These are phyloP conservation scores for Drosophila pallidifrons DNA, from an alignment of 1,140 invertebrate genomes.

Conservation along the genomic window DNA sequence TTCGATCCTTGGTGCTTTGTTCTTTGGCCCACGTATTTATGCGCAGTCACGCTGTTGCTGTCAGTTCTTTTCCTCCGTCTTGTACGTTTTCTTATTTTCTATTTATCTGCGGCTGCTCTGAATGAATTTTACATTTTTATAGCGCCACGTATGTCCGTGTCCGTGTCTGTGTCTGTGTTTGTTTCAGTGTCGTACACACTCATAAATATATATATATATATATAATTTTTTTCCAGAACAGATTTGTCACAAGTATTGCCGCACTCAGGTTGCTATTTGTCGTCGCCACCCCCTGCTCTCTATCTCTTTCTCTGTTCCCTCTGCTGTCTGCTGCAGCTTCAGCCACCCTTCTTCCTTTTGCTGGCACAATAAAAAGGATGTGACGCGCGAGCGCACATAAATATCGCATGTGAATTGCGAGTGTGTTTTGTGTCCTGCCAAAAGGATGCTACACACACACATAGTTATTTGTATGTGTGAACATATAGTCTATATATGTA, in stretches of 20 bases:
- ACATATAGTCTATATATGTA: conserved; percentile 13
- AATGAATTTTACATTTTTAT: conserved; percentile 83
- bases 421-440: conserved; percentile 27
- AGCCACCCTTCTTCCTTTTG: conserved; percentile 36
- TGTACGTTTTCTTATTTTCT: conserved; percentile 24
- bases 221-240: conserved; percentile 48
- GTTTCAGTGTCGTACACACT: conserved; percentile 37
- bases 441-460: conserved; percentile 47
- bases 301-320: background rate
- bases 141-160: conserved; percentile 37
- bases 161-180: no score
- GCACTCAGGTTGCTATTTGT: conserved; percentile 74
- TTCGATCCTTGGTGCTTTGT: conserved; percentile 35
- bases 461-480: background rate
- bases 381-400: conserved; percentile 78
- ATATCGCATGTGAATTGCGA: conserved; percentile 48
- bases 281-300: conserved; percentile 50
- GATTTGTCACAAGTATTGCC: conserved; percentile 79
- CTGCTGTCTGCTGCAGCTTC: background rate
- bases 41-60: conserved; percentile 77
- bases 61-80: conserved; percentile 48
- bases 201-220: conserved; percentile 44
- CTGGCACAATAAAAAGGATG: conserved; percentile 76
- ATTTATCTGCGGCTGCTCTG: conserved; percentile 37
- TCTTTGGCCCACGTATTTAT: conserved; percentile 70